Percentiles rank a stretch among this genome's conserved stretches.
Conservation (phyloP, 2,113 vertebrate species). For the Bubo bubo region DNA sequence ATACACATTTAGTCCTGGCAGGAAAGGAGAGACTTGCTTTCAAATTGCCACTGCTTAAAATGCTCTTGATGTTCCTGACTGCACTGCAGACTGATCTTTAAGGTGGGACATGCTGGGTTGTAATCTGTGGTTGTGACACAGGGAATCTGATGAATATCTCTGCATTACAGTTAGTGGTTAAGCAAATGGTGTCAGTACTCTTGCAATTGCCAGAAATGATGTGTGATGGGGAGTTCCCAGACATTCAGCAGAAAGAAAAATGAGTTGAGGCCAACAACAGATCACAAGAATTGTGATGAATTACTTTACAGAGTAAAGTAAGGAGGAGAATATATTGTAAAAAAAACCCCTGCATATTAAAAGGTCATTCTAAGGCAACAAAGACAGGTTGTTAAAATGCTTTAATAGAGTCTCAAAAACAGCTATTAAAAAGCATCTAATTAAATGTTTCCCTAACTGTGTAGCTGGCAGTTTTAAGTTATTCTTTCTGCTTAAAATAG, state of each 20-base stretch:
- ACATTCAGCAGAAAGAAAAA: background rate
- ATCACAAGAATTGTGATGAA: background rate
- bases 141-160: background rate
- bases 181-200: background rate
- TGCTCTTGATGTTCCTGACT: background rate
- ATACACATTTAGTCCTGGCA: background rate
- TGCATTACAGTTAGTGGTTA: rapidly evolving
- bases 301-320: background rate
- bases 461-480: background rate
- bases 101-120: background rate
- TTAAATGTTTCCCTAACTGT: background rate
- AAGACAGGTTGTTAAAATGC: background rate
- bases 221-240: background rate
- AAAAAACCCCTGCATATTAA: background rate
- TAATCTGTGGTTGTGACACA: background rate
- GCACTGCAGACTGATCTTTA: background rate
- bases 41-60: background rate
- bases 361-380: background rate
- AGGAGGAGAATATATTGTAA: background rate
- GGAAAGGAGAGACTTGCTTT: background rate
- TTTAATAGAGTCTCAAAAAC: background rate
- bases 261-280: background rate
- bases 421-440: background rate
- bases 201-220: background rate
- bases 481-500: conserved; percentile 24